Evolutionary conservation across 92 coral and sea anemone genomes (phyloP).

Genomic region (Siderastrea radians): DNA sequence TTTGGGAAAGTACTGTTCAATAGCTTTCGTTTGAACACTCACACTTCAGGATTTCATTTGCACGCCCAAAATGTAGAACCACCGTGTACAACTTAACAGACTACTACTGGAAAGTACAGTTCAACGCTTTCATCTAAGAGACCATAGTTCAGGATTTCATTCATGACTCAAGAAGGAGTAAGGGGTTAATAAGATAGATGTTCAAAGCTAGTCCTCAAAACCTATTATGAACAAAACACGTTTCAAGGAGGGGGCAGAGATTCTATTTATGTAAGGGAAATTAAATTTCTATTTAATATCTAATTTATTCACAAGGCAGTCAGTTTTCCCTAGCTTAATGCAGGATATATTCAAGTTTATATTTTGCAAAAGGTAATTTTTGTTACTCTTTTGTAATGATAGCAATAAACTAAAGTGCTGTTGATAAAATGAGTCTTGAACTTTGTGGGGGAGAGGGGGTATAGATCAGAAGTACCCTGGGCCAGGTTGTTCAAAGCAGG

Average conservation of each 20-base stretch:
- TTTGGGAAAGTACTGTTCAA: too few relatives aligned
- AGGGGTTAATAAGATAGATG: neutral
- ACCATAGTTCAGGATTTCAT: neutral
- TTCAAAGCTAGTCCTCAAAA: too few relatives aligned
- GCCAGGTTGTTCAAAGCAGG: too few relatives aligned
- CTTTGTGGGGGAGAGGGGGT: neutral
- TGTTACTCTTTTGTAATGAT: neutral
- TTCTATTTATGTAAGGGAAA: conserved; percentile 22
- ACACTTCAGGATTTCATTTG: too few relatives aligned
- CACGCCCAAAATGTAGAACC: too few relatives aligned
- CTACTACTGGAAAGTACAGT: too few relatives aligned
- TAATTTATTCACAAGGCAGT: conserved; percentile 30
- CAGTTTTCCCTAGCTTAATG: neutral
- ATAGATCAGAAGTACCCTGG: neutral
- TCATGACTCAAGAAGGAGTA: neutral
- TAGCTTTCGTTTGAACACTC: too few relatives aligned
- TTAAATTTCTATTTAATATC: conserved; percentile 17
- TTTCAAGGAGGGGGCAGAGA: neutral
- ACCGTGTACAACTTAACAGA: too few relatives aligned
- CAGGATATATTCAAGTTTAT: neutral
- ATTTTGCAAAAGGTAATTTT: conserved; percentile 9
- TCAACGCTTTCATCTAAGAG: too few relatives aligned
- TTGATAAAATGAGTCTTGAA: neutral
- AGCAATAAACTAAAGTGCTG: neutral
- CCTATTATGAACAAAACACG: conserved; percentile 2